Base-by-base conservation (phyloP, 2,113 vertebrate species). In the Chascanopsetta lugubris region DNA sequence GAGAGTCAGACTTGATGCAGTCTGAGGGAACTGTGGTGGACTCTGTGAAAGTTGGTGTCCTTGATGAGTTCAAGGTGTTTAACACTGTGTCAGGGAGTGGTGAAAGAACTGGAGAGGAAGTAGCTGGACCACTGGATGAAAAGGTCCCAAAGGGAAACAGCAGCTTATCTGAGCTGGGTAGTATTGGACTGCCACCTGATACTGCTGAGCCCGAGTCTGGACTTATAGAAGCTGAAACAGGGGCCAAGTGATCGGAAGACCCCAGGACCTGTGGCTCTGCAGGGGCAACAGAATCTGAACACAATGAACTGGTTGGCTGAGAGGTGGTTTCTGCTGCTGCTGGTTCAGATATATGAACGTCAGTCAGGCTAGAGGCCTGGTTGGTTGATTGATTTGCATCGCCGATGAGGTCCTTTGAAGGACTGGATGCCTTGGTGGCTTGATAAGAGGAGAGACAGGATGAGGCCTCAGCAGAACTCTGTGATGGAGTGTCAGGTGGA, bases 1-100 rank as follows among this genome's bases (percentile, higher is more conserved):
- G 25, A 9, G 61, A 46, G 10, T 76, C 62, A 3, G 30, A 25
- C 49, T 68, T 83, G 0, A 34, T 6, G 1, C 38, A 17, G n/a
- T 66, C 74, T 22, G 70, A 48, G 13, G 67, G 60, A 53, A 67
- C 38, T 5, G 63, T 29, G 1, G 71, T 49, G 17, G 77, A 66
- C 30, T 73, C 72, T 7, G 22, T 13, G 13, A 62, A 9, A 20
- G 54, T 17, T 25, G 42, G 50, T 2, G 51, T 49, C 38, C 57
- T 61, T 10, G 63, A 27, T 0, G 61, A 58, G 53, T 56, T 25
- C 0, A 24, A 27, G 17, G n/a, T 8, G 43, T 48, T 18, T 58
- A 81, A 68, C 56, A 66, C 48, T 30, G 63, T 22, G n/a, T 71
- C 45, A 13, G 51, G 10, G 3, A 29, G 30, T 1, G 65, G 13